These are phyloP conservation scores for Heteromormyrus szaboi DNA, from an alignment of 2,797 vertebrate species.

Conservation along the genomic window DNA sequence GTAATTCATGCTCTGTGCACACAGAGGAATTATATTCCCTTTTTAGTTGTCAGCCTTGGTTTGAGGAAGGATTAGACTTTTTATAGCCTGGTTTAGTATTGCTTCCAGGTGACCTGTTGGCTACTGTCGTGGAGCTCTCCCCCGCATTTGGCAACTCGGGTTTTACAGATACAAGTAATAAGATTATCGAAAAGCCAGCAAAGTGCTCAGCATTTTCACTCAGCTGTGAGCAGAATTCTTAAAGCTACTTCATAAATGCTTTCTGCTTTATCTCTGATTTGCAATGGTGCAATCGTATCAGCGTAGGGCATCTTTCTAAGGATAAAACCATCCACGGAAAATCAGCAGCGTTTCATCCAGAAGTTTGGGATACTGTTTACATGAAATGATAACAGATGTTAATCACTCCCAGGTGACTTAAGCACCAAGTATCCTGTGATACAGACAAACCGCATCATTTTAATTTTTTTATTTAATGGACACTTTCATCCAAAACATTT, in stretches of 20 bases:
- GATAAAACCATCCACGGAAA: background rate
- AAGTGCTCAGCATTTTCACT: background rate
- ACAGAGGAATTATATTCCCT: background rate
- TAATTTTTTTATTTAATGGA: background rate
- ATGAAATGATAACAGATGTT: background rate
- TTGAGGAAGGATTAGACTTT: background rate
- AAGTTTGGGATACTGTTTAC: background rate
- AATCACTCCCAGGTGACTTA: background rate
- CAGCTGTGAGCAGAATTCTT: background rate
- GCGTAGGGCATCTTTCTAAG: background rate
- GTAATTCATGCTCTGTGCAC: background rate
- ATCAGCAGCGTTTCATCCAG: background rate
- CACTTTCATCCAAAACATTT: background rate
- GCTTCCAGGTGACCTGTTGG: background rate
- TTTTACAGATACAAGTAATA: background rate
- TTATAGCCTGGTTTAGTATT: background rate
- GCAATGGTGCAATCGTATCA: background rate
- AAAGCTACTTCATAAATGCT: background rate
- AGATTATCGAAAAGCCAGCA: background rate
- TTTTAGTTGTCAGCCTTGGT: background rate
- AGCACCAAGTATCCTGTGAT: background rate
- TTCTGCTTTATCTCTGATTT: background rate
- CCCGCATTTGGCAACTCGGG: background rate
- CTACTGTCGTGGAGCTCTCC: background rate
- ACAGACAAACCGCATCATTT: background rate